Percentiles rank a stretch among this genome's conserved stretches.
Conservation (phyloP, 2,888 invertebrate species). For the Lycophotia porphyrea region DNA sequence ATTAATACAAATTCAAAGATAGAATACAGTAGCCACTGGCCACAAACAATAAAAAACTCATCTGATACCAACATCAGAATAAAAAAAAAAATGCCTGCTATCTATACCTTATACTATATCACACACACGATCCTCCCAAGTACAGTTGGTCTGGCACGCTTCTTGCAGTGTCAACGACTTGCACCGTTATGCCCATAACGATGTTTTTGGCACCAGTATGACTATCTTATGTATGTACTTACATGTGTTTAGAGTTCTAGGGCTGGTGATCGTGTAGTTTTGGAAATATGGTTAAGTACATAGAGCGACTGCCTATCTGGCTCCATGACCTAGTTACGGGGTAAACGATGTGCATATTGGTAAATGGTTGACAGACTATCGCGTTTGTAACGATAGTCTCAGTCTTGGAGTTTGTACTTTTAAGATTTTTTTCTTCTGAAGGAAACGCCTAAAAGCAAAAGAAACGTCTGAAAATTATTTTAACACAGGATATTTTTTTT, state of each 20-base stretch:
- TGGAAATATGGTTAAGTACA: too few relatives aligned
- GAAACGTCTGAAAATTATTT: not conserved
- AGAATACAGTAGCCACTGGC: slow-evolving; percentile 18
- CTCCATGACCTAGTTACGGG: not conserved
- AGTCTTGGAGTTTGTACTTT: not conserved
- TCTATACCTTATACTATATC: not conserved
- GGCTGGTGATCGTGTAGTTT: slow-evolving; percentile 40
- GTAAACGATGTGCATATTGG: not conserved
- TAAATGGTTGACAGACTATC: not conserved
- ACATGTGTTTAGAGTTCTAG: slow-evolving; percentile 64
- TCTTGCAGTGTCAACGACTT: slow-evolving; percentile 60
- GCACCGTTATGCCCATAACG: slow-evolving; percentile 73
- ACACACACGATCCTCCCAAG: slow-evolving; percentile 12
- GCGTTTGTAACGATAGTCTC: too few relatives aligned
- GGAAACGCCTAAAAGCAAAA: not conserved
- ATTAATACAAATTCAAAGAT: not conserved
- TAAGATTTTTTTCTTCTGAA: not conserved
- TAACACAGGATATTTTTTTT: too few relatives aligned
- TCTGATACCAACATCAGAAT: not conserved
- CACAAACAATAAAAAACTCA: not conserved
- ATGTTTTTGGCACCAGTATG: slow-evolving; percentile 79
- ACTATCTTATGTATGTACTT: slow-evolving; percentile 64
- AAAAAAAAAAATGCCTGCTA: slow-evolving; percentile 11
- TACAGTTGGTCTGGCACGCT: slow-evolving; percentile 23
- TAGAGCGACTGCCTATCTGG: not conserved